A percentile compares a stretch with the other conserved stretches of the same genome.
Conservation (phyloP, 2,888 invertebrate genomes). For the Drosophila monieri region DNA sequence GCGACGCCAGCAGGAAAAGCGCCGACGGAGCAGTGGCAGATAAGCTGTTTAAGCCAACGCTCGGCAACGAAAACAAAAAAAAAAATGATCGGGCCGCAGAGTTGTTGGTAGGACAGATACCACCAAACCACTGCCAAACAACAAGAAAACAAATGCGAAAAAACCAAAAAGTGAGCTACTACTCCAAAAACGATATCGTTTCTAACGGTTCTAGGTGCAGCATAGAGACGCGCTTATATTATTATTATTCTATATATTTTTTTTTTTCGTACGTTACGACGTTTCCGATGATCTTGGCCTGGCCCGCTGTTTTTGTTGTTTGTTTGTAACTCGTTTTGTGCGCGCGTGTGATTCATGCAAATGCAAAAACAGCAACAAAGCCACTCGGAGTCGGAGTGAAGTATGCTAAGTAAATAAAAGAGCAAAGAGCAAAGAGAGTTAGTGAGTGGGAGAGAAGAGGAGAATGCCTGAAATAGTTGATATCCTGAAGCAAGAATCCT, state of each 20-base stretch:
- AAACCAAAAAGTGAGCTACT: conserved; percentile 32
- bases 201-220: not conserved
- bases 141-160: conserved; percentile 12
- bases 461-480: conserved; percentile 4
- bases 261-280: conserved; percentile 39
- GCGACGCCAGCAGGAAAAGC: conserved; percentile 1
- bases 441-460: conserved; percentile 12
- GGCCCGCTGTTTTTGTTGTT: conserved; percentile 53
- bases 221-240: conserved; percentile 24
- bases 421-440: conserved; percentile 3
- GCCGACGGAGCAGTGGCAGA: conserved; percentile 1
- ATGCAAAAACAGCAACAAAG: conserved; percentile 44
- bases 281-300: conserved; percentile 74
- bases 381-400: conserved; percentile 43
- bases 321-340: conserved; percentile 65
- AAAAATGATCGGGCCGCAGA: conserved; percentile 52
- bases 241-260: conserved; percentile 57
- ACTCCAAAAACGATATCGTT: conserved; percentile 29
- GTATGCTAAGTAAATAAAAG: conserved; percentile 61
- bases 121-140: not conserved
- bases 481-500: too few relatives aligned
- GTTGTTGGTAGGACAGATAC: conserved; percentile 38
- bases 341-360: conserved; percentile 66
- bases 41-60: conserved; percentile 36
- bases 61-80: conserved; percentile 40